These are phyloP conservation scores for Salvelinus sp. DNA, from an alignment of 2,113 vertebrate species.

Conservation along the genomic window DNA sequence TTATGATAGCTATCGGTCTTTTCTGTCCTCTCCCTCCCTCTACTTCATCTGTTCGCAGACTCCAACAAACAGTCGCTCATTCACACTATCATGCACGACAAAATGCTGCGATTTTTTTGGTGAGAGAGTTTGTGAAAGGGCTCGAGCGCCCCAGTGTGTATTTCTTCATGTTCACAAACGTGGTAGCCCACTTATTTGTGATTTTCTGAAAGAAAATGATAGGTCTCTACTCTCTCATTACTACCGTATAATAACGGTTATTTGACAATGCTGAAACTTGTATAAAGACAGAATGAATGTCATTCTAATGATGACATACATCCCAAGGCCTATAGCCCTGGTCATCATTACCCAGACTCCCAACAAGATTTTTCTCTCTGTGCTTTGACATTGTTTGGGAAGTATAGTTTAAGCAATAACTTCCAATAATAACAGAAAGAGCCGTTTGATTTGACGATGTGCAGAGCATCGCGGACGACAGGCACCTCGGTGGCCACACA, in stretches of 20 bases:
- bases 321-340: not conserved
- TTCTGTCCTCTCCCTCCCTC: conserved; percentile 25
- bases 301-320: not conserved
- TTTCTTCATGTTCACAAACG: conserved; percentile 29
- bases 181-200: not conserved
- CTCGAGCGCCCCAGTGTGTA: conserved; percentile 67
- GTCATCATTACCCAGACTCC: not conserved
- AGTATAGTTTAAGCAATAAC: conserved; percentile 14
- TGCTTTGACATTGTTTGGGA: conserved; percentile 18
- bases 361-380: not conserved
- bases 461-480: conserved; percentile 44
- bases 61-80: not conserved
- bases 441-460: conserved; percentile 41
- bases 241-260: not conserved
- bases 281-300: not conserved
- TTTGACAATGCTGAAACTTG: not conserved
- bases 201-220: not conserved
- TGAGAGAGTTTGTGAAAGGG: conserved; percentile 32
- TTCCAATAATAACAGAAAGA: conserved; percentile 33
- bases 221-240: not conserved
- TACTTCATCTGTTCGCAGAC: conserved; percentile 8
- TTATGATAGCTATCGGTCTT: conserved; percentile 29
- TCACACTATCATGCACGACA: conserved; percentile 7
- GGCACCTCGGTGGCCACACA: conserved; percentile 40
- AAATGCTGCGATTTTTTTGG: not conserved